Evolutionary conservation across 2,113 vertebrate species (phyloP).

Genomic region (Trachemys scripta): DNA sequence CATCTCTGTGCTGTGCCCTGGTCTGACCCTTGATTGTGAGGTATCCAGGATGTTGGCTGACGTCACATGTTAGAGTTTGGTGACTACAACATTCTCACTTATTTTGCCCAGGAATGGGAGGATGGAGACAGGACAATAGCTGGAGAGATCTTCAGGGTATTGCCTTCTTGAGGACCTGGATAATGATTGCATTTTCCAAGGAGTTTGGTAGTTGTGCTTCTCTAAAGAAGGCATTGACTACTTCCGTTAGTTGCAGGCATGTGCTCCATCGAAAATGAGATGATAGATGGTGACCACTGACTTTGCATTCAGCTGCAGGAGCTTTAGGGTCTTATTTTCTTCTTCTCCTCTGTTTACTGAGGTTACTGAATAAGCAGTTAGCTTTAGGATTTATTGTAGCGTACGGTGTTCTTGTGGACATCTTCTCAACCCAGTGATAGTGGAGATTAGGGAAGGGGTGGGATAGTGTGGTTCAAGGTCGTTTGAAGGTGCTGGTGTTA

Average conservation of each 20-base stretch:
- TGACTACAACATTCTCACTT: not conserved
- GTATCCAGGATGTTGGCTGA: not conserved
- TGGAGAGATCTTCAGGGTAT: not conserved
- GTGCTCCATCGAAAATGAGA: slow-evolving; percentile 9
- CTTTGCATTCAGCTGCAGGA: not conserved
- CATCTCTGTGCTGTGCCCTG: not conserved
- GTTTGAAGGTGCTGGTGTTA: not conserved
- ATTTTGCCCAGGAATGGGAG: not conserved
- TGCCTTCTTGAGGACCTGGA: not conserved
- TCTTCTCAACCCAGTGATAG: not conserved
- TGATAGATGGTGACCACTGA: not conserved
- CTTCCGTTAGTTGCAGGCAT: not conserved
- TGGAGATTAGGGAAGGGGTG: not conserved
- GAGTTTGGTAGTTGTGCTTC: not conserved
- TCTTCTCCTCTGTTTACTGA: not conserved
- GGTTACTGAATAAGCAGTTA: not conserved
- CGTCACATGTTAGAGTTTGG: not conserved
- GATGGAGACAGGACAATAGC: not conserved
- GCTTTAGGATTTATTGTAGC: not conserved
- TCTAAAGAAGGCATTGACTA: not conserved
- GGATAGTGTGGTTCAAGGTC: not conserved
- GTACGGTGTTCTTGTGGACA: not conserved
- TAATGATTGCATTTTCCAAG: not conserved
- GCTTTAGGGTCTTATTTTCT: not conserved
- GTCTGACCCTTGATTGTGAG: not conserved